A percentile compares a stretch with the other conserved stretches of the same genome.
Conservation (phyloP, 2,888 invertebrate genomes). For the Neoascia interrupta region DNA sequence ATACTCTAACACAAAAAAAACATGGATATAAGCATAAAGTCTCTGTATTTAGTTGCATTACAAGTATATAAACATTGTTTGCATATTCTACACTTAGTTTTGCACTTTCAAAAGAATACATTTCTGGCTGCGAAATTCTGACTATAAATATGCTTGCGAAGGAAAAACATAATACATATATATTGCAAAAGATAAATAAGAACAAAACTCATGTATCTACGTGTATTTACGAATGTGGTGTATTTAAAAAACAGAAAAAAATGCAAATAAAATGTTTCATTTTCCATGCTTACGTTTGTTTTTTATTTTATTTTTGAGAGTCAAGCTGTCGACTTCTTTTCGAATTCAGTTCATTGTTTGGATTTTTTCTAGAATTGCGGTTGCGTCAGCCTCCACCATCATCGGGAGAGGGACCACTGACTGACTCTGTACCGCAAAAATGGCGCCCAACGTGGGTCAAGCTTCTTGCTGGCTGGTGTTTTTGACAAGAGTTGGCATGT, state of each 20-base stretch:
- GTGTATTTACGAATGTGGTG: conserved; percentile 40
- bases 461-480: too few species aligned
- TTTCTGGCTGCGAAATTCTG: conserved; percentile 29
- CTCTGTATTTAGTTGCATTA: conserved; percentile 2
- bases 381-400: too few species aligned
- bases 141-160: conserved; percentile 22
- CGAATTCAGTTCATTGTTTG: too few species aligned
- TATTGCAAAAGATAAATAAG: conserved; percentile 1
- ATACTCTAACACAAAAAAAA: neutral
- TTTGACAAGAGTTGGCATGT: too few species aligned
- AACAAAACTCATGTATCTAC: conserved; percentile 22
- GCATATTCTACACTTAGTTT: conserved; percentile 54
- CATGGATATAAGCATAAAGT: neutral
- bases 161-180: neutral
- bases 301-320: too few species aligned
- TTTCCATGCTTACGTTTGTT: conserved; percentile 51
- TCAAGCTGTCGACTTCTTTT: too few species aligned
- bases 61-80: conserved; percentile 16
- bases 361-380: too few species aligned
- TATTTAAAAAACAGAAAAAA: conserved; percentile 27
- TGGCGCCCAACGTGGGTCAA: too few species aligned
- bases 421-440: too few species aligned
- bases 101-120: conserved; percentile 33
- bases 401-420: too few species aligned
- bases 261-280: conserved; percentile 63